Evolutionary conservation across 2,113 vertebrate genomes (phyloP), one percentile per base, ranked within the genome.

Genomic region (Gallinago undulata): DNA sequence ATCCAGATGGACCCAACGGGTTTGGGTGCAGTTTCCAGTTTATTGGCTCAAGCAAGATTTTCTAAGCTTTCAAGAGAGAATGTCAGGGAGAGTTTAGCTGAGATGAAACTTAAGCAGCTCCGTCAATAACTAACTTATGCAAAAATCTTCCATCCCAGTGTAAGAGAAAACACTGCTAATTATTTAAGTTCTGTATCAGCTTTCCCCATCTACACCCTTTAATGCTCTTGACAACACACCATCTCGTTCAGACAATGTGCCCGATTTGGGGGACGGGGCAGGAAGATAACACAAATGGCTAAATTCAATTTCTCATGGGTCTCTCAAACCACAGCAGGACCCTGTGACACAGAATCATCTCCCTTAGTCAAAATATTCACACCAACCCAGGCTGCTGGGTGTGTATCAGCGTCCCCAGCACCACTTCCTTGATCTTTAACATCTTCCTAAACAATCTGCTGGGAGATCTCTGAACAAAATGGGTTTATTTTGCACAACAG

Each of bases 1-100:
- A 18, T 3, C 53, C 6, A 19, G 48, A n/a, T 1, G 2, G 8
- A 41, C 25, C 9, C 7, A 11, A 33, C 2, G 10, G 30, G 0
- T 53, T 37, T 15, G 64, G 50, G 12, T 8, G 7, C 30, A 30
- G 11, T 23, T 57, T 56, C 21, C 43, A 35, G 19, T 19, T 51
- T 9, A 31, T 1, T 35, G 25, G 67, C 76, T 70, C 50, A 18
- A 69, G 11, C 16, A 30, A 31, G 81, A 70, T 30, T 3, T 35
- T 7, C 6, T 9, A 24, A 67, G 56, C 23, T 70, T 37, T 43
- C 30, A 13, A 5, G 13, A 64, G 31, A 73, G n/a, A 73, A 19
- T 56, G 15, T 35, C 30, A 59, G 31, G 18, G 7, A 53, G 21
- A 53, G 11, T 37, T 41, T 8, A 50, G 59, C 48, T 5, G 24